Conservation (phyloP, 2,113 vertebrate species). For the Butorides virescens region DNA sequence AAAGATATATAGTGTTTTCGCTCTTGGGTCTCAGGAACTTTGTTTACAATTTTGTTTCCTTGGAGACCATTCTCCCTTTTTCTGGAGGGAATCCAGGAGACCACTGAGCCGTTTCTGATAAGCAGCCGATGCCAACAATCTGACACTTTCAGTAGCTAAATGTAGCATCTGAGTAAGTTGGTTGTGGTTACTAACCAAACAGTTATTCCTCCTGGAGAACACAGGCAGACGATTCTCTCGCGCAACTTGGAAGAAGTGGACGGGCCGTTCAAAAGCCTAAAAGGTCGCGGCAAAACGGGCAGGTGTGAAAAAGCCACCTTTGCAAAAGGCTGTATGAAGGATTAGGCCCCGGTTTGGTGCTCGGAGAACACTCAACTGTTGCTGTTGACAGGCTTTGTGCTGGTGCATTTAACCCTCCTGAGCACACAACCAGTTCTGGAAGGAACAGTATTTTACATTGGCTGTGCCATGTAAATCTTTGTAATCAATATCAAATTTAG, state of each 20-base stretch:
- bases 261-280: neutral
- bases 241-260: neutral
- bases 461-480: neutral
- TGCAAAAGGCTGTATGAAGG: neutral
- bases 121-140: conserved; percentile 18
- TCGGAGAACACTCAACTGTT: neutral
- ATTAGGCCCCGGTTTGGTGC: neutral
- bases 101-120: neutral
- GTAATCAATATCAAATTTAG: neutral
- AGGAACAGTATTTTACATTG: neutral
- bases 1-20: conserved; percentile 52
- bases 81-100: conserved; percentile 7
- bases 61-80: conserved; percentile 30
- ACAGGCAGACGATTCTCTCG: neutral
- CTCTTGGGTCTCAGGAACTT: conserved; percentile 33
- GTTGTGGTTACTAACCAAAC: conserved; percentile 57
- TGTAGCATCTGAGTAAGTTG: conserved; percentile 44
- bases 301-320: neutral
- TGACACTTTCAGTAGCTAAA: conserved; percentile 51
- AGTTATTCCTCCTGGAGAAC: conserved; percentile 1
- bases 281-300: neutral
- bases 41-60: conserved; percentile 63
- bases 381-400: neutral
- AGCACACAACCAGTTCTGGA: neutral
- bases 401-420: neutral